Conservation (phyloP, 2,888 invertebrate species). For the Coelogynopora nodosa region DNA sequence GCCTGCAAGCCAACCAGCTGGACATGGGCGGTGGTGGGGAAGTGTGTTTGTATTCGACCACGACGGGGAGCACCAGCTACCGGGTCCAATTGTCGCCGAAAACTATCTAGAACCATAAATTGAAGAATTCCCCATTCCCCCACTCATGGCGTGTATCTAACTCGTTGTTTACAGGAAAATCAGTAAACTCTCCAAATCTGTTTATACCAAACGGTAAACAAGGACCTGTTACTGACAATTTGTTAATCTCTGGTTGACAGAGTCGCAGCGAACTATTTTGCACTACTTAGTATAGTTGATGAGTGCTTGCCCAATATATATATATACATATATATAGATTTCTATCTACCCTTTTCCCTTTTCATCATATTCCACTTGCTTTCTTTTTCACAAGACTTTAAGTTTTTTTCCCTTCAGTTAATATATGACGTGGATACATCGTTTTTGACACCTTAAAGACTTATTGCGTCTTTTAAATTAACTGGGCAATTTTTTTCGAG, state of each 20-base stretch:
- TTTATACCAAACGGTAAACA: slow-evolving; percentile 43
- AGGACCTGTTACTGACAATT: slow-evolving; percentile 28
- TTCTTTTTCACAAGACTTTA: neutral
- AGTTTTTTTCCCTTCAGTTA: neutral
- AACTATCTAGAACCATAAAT: neutral
- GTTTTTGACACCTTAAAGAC: slow-evolving; percentile 11
- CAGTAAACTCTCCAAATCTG: slow-evolving; percentile 11
- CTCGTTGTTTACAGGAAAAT: slow-evolving; percentile 25
- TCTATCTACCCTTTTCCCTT: neutral
- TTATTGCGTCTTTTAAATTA: neutral
- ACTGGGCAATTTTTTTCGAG: neutral
- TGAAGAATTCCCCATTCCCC: neutral
- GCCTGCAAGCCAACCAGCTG: neutral
- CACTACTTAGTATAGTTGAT: neutral
- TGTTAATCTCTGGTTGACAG: slow-evolving; percentile 24
- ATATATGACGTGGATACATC: neutral
- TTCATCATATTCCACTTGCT: neutral
- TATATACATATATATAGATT: neutral
- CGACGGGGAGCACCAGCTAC: neutral
- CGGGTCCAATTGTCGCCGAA: slow-evolving; percentile 23
- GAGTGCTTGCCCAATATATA: slow-evolving; percentile 1
- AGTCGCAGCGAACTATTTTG: neutral
- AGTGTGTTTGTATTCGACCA: slow-evolving; percentile 4
- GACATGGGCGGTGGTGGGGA: neutral
- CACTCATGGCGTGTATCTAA: neutral